Evolutionary conservation across 2,113 vertebrate species (phyloP).

Genomic region (Brachionichthys hirsutus): DNA sequence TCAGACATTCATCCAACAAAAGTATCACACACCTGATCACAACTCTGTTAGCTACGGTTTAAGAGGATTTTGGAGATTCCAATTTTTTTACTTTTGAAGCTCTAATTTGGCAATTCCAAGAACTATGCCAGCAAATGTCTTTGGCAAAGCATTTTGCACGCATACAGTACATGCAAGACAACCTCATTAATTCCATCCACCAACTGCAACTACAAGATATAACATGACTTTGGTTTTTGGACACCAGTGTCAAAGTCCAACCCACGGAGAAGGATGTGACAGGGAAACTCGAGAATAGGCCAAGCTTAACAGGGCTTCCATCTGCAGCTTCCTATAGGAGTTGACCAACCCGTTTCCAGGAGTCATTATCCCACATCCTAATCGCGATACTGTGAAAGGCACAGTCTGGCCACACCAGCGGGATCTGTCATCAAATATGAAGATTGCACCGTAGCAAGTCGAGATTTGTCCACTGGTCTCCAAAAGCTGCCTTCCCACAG

Average conservation of each 20-base stretch:
- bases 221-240: conserved; percentile 25
- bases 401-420: neutral
- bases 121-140: neutral
- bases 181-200: conserved; percentile 25
- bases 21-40: too few relatives aligned
- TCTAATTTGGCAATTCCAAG: conserved; percentile 7
- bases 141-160: conserved; percentile 10
- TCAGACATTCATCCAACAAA: too few relatives aligned
- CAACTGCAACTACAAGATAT: conserved; percentile 32
- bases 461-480: too few relatives aligned
- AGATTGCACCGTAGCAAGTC: conserved; percentile 1
- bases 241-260: conserved; percentile 41
- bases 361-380: conserved; percentile 36
- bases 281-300: conserved; percentile 49
- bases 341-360: conserved; percentile 42
- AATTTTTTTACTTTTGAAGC: neutral
- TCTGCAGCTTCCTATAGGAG: conserved; percentile 49
- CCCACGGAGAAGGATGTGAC: conserved; percentile 21
- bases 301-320: conserved; percentile 50
- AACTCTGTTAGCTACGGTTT: too few relatives aligned
- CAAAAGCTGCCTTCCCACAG: neutral
- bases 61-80: too few relatives aligned
- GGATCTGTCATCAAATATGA: conserved; percentile 26
- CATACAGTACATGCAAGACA: neutral
- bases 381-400: conserved; percentile 9